Base-by-base conservation (phyloP, 2,888 invertebrate species). In the Lasioglossum marginatum region DNA sequence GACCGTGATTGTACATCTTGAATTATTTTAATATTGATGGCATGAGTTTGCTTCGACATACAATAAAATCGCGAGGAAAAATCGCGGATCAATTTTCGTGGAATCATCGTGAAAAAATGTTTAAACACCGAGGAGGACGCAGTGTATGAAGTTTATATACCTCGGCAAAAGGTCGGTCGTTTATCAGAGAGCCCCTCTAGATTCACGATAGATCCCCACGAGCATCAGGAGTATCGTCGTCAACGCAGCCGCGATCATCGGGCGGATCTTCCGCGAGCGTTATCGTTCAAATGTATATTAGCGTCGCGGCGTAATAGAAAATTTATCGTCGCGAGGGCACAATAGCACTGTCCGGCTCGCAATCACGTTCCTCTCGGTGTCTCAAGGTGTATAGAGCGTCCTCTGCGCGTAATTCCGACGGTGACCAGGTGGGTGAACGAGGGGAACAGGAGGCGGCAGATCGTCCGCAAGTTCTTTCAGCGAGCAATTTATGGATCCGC, bases 241-340 rank as follows among this genome's bases (percentile, higher is more conserved):
- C 75, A 75, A 85, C 85, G 68, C 68, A n/a, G 14, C n/a, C 48
- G 57, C 34, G 71, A 79, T 79, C 76, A 43, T 52, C 57, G 74
- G 37, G 34, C n/a, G 73, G 70, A 79, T 82, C 78, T 68, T 70
- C 75, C 68, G 45, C 45, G 66, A 63, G 80, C 52, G 78, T 86
- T 87, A 87, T 87, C 83, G 79, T 81, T 86, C 82, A 81, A 83
- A 82, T 84, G 87, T 84, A 45, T 87, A 89, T 89, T 86, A 89
- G 71, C 88, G 81, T 86, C 88, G 23, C 85, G 85, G 68, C 79
- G 83, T 74, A 82, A 85, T 83, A 79, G 87, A 83, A 79, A 86
- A 87, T 87, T 87, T 83, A 86, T 86, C 78, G 68, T 78, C 81
- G 63, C 27, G 31, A 31, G 23, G 23, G 70, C 78, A 79, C 86